Base-by-base conservation (phyloP, 2,888 invertebrate species). In the Icerya purchasi region DNA sequence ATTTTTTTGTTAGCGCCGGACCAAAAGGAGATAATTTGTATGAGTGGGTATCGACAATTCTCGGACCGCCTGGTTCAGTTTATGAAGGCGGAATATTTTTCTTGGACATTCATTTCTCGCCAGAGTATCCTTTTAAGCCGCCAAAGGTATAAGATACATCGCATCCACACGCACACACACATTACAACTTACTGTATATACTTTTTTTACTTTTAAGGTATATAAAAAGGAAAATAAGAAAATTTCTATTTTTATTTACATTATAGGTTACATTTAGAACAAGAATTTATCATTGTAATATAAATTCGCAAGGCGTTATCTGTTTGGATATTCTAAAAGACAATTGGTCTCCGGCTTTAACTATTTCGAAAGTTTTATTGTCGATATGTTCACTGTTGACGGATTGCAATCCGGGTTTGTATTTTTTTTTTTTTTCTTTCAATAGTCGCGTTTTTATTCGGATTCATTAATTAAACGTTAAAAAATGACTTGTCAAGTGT, bases 61-160 rank as follows among this genome's bases (percentile, higher is more conserved):
- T 96, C 63, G 97, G 96, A 5, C 97, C 97, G 36, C 90, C 91
- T 22, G 92, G 92, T 18, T 96, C 94, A 2, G 93, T 94, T 2
- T 98, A 97, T 69, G 96, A 96, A 74, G 96, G 96, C 59, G 97
- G 97, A 53, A 92, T 94, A 1, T 98, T 97, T 77, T 97, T 97
- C 76, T 78, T 96, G 66, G 94, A 97, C 71, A 93, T 97, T 69
- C 91, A 92, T 72, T 94, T 97, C 73, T 88, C 94, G 60, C 86
- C 91, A 64, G 93, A 96, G 72, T 97, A 97, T 75, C 96, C 96
- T 5, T 96, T 96, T 71, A 93, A 93, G 75, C 94, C 96, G 66
- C 97, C 97, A 65, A 94, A 94, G 83, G 89, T 89, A 74, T 52
- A n/a, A n/a, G n/a, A n/a, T n/a, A n/a, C n/a, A n/a, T n/a, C n/a